A percentile compares a stretch with the other conserved stretches of the same genome.
These are phyloP conservation scores for Peromyscus californicus DNA, from an alignment of 2,113 vertebrate species.

Conservation along the genomic window DNA sequence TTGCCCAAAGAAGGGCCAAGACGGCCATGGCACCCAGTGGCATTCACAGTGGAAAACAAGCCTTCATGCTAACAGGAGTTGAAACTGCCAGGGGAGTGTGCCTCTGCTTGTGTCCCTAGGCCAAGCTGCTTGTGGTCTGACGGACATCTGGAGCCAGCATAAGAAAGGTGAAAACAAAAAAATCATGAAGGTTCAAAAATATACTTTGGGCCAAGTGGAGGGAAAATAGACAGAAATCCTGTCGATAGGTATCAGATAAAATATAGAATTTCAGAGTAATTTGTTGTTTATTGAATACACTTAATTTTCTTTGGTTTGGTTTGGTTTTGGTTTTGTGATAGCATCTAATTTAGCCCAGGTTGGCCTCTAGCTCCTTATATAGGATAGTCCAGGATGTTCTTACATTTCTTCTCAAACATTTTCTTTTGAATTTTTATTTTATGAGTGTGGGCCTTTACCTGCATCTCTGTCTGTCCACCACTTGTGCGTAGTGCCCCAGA, in stretches of 20 bases:
- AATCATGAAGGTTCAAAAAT: not conserved
- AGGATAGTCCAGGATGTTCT: not conserved
- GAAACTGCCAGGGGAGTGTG: not conserved
- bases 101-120: not conserved
- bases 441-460: not conserved
- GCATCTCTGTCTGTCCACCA: not conserved
- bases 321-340: not conserved
- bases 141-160: not conserved
- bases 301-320: not conserved
- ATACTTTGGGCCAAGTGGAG: not conserved
- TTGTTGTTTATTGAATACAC: not conserved
- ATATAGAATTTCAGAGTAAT: not conserved
- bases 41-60: not conserved
- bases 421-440: not conserved
- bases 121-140: not conserved
- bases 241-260: not conserved
- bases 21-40: not conserved
- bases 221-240: not conserved
- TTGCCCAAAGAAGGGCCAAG: not conserved
- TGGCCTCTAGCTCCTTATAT: too few species aligned
- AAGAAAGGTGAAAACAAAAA: not conserved
- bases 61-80: rapidly evolving
- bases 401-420: not conserved
- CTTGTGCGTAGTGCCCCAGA: not conserved
- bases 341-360: too few species aligned